Base-by-base conservation (phyloP, 2,113 vertebrate species). In the Sander vitreus region DNA sequence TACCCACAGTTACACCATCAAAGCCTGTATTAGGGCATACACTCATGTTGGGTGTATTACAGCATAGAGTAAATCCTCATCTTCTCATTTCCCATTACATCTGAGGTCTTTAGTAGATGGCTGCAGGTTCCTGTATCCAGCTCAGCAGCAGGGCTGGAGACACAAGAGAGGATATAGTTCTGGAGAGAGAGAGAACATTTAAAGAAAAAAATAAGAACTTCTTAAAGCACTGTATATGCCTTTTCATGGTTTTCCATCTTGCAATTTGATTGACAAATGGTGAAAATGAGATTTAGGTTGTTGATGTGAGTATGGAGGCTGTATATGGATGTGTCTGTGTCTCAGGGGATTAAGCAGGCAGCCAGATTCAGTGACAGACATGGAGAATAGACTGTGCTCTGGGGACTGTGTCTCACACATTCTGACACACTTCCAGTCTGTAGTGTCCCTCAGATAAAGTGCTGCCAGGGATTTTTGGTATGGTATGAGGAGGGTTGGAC, bases 371-470 rank as follows among this genome's bases (percentile, higher is more conserved):
- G 80, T 86, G 82, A 88, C 88, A 88, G 87, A 87, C 84, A 69
- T 58, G 76, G 80, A 86, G 86, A 87, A 81, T 77, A 80, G 84
- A 87, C 83, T 47, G 47, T 51, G 74, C 93, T 93, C 92, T 66
- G 80, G 92, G 90, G 92, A 92, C 85, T 57, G 55, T 84, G 89
- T 93, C 92, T 94, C 91, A 81, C 88, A 87, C 91, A 86, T 91
- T 83, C 59, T 92, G 92, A 92, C 86, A 93, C 89, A 85, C 87
- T 93, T 91, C 73, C 74, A 89, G 84, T 84, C 75, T 85, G 85
- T 82, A 85, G 80, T 85, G 88, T 92, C 92, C 92, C 91, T 93
- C 93, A 89, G 76, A 91, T 83, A 76, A 77, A 89, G 85, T 73
- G 79, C 83, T 89, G 87, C 73, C 73, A 65, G 79, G 58, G 78